phyloP scores from a whole-genome alignment of 2,888 invertebrate genomes.

The Nomada fucata region DNA sequence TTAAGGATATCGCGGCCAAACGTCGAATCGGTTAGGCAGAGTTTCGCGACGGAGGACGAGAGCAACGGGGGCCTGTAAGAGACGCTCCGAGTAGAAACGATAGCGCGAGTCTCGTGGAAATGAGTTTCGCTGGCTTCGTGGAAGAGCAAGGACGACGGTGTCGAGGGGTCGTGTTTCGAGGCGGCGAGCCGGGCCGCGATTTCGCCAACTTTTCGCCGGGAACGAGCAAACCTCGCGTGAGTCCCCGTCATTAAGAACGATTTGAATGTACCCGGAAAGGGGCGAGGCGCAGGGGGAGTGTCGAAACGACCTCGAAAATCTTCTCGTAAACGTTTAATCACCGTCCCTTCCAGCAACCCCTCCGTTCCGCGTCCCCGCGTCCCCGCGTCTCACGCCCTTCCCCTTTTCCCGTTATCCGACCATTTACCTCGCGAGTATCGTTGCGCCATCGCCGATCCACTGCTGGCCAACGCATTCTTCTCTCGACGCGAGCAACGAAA shows the following conservation, averaged over 20 bases:
- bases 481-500: too few species aligned
- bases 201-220: slow-evolving; percentile 55
- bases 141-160: background rate
- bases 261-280: slow-evolving; percentile 68
- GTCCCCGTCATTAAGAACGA: slow-evolving; percentile 58
- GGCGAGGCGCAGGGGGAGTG: slow-evolving; percentile 47
- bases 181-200: slow-evolving; percentile 9
- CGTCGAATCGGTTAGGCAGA: background rate
- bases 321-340: slow-evolving; percentile 70
- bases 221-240: slow-evolving; percentile 61
- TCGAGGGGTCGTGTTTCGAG: too few species aligned
- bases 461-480: background rate
- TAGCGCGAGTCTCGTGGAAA: background rate
- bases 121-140: slow-evolving; percentile 1
- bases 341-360: slow-evolving; percentile 47
- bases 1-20: background rate
- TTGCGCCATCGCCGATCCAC: background rate
- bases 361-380: slow-evolving; percentile 1
- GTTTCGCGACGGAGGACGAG: background rate
- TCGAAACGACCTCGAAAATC: slow-evolving; percentile 65
- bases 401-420: background rate
- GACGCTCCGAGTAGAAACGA: background rate
- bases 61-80: slow-evolving; percentile 15
- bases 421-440: background rate
- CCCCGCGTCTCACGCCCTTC: slow-evolving; percentile 23